Conservation (phyloP, 2,888 invertebrate species). For the Acronicta psi region DNA sequence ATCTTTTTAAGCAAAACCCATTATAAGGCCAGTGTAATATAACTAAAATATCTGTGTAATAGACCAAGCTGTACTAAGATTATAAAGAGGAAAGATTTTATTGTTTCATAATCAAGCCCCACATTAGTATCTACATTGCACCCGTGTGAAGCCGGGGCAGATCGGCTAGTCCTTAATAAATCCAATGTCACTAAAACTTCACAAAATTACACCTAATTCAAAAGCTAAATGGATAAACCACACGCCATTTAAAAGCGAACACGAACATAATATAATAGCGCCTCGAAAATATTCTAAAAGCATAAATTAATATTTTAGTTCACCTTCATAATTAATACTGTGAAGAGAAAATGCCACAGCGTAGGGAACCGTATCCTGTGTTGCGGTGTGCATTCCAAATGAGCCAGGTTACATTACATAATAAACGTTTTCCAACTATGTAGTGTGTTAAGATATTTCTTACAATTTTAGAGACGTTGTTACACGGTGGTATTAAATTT, state of each 20-base stretch:
- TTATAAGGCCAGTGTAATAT: too few species aligned
- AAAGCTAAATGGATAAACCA: constrained; percentile 29
- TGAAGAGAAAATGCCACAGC: constrained; percentile 55
- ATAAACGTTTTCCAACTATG: constrained; percentile 34
- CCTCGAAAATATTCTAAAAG: constrained; percentile 33
- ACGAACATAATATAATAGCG: constrained; percentile 16
- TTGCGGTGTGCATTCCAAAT: constrained; percentile 58
- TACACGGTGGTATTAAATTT: too few species aligned
- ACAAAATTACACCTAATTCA: constrained; percentile 28
- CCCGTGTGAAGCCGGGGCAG: too few species aligned
- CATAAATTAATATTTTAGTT: constrained; percentile 43
- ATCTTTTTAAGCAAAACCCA: too few species aligned
- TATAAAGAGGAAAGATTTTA: too few species aligned
- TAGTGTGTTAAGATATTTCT: background rate
- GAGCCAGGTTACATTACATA: constrained; percentile 40
- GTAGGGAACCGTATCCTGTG: constrained; percentile 20
- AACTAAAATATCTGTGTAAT: too few species aligned
- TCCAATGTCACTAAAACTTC: constrained; percentile 7
- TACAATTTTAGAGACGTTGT: background rate
- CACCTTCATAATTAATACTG: constrained; percentile 58
- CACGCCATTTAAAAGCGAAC: constrained; percentile 20
- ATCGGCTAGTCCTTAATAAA: constrained; percentile 2
- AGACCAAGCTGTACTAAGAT: too few species aligned
- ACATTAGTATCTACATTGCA: too few species aligned
- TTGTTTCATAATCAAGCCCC: too few species aligned